Evolutionary conservation across 2,113 vertebrate genomes (phyloP), one percentile per base, ranked within the genome.

Genomic region (Antigone vipio): DNA sequence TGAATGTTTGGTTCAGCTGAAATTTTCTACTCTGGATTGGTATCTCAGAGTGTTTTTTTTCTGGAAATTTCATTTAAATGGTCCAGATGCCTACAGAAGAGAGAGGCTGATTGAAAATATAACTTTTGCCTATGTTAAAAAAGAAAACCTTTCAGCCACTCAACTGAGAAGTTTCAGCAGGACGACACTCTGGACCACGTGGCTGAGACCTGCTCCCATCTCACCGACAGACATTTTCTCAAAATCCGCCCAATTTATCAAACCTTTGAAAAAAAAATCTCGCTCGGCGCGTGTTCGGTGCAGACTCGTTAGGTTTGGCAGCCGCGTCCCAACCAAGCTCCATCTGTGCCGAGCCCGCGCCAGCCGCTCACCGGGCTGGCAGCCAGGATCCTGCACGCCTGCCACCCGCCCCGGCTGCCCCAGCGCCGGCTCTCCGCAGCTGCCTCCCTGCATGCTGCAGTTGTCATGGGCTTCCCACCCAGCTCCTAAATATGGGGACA

Each of bases 231-330:
- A 26, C 16, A 12, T 84, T 76, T 81, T 52, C 59, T 60, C 35
- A 11, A 59, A 40, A 50, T 29, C n/a, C 67, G 26, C 17, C 32
- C 23, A 42, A 32, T 30, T 71, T 58, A 72, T 77, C 30, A 76
- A 87, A 63, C 18, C 34, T 44, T 62, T 68, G 34, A 10, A 8
- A 44, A 58, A 58, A 69, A 40, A 27, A 30, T 5, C 47, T 68
- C 4, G 0, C 26, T 72, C 1, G 1, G 23, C 1, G 1, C 3
- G 0, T 22, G 17, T 11, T 89, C 2, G 4, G 34, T 21, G 69
- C 16, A 52, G 23, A 47, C 34, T 30, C 8, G 1, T 42, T 62
- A 40, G 42, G 42, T 58, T 56, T 78, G 47, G 50, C 67, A 79
- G 77, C 52, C 2, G 1, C 17, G 18, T 12, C 32, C 49, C 5